These are phyloP conservation scores for Scalopus aquaticus DNA, from an alignment of 2,113 vertebrate species.

Conservation along the genomic window DNA sequence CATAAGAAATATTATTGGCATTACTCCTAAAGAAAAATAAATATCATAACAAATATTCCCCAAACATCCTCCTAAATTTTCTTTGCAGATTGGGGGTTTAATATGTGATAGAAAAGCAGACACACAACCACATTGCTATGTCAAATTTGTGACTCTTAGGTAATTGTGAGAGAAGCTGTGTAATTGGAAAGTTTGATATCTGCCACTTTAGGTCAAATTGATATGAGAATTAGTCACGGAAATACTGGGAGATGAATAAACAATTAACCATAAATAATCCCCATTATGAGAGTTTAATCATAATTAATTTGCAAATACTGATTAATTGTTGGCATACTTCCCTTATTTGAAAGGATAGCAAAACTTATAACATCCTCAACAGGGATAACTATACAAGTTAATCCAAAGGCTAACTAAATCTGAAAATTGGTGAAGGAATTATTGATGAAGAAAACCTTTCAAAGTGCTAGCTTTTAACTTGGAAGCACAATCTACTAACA, in stretches of 20 bases:
- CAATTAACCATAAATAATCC: constrained; percentile 82
- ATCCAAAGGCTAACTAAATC: constrained; percentile 51
- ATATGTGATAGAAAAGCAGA: constrained; percentile 67
- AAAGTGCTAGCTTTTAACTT: constrained; percentile 78
- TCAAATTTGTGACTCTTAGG: constrained; percentile 18
- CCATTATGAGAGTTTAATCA: constrained; percentile 82
- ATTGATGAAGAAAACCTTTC: constrained; percentile 59
- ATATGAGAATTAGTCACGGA: constrained; percentile 72
- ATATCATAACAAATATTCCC: constrained; percentile 25
- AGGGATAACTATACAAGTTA: constrained; percentile 60
- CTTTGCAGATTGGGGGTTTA: constrained; percentile 58
- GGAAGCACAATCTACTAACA: constrained; percentile 72
- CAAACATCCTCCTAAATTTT: constrained; percentile 14
- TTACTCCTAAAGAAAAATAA: constrained; percentile 34
- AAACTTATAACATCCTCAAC: constrained; percentile 59
- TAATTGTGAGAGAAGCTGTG: constrained; percentile 71
- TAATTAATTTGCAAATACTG: constrained; percentile 83
- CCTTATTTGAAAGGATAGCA: constrained; percentile 67
- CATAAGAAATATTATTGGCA: constrained; percentile 37
- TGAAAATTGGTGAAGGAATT: constrained; percentile 39
- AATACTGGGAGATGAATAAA: constrained; percentile 78
- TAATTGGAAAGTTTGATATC: constrained; percentile 79
- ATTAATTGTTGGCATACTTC: constrained; percentile 80
- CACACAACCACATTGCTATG: constrained; percentile 44
- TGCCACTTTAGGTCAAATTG: constrained; percentile 77